phyloP scores from a whole-genome alignment of 2,113 vertebrate genomes.

The Apeltes quadracus region DNA sequence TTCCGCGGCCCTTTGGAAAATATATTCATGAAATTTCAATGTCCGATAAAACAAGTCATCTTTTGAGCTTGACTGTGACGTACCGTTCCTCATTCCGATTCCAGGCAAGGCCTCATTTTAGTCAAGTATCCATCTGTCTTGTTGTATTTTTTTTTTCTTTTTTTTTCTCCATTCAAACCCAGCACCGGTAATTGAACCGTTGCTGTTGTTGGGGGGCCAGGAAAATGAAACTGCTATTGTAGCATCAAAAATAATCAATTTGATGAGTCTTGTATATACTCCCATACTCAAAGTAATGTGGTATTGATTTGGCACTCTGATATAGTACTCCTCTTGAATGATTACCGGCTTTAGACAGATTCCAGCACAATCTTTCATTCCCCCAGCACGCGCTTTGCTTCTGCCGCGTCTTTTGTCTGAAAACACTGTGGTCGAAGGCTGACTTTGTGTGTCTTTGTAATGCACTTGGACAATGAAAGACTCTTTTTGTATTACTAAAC shows the following conservation, averaged over 20 bases:
- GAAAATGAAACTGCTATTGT: constrained; percentile 83
- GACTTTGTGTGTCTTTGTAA: constrained; percentile 30
- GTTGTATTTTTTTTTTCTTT: constrained; percentile 45
- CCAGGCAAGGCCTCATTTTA: constrained; percentile 75
- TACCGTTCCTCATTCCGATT: constrained; percentile 78
- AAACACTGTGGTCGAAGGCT: constrained; percentile 25
- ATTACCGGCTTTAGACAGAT: constrained; percentile 84
- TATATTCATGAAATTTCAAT: constrained; percentile 87
- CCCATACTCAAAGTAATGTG: constrained; percentile 82
- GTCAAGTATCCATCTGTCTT: constrained; percentile 81
- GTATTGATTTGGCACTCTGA: constrained; percentile 81
- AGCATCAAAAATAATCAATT: constrained; percentile 84
- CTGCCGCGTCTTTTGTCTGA: constrained; percentile 53
- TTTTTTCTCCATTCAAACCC: constrained; percentile 47
- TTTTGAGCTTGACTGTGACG: constrained; percentile 81
- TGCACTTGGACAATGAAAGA: constrained; percentile 42
- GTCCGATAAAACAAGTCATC: constrained; percentile 82
- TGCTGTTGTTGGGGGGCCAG: constrained; percentile 64
- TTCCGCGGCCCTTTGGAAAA: constrained; percentile 73
- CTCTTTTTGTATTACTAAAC: constrained; percentile 54
- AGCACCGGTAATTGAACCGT: constrained; percentile 77
- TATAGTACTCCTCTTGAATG: constrained; percentile 76
- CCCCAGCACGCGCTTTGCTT: constrained; percentile 6
- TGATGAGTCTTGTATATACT: constrained; percentile 84
- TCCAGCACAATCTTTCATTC: constrained; percentile 67